phyloP scores from a whole-genome alignment of 2,797 vertebrate genomes.

The Vultur gryphus region DNA sequence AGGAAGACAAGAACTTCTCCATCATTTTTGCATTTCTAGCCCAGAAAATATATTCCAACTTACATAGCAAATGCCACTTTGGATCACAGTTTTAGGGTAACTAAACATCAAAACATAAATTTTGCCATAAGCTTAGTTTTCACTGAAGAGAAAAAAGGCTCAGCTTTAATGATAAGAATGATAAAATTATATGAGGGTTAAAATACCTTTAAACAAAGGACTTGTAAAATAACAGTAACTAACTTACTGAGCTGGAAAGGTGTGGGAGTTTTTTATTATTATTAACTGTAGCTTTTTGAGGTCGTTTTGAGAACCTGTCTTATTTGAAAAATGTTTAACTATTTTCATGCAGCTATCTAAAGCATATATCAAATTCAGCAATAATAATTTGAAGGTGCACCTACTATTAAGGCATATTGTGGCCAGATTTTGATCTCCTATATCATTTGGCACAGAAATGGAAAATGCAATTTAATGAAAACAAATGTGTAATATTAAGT shows the following conservation, averaged over 20 bases:
- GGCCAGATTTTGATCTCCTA: background rate
- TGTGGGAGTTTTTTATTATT: background rate
- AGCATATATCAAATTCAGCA: conserved; percentile 5
- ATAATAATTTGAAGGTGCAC: conserved; percentile 6
- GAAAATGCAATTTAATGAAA: conserved; percentile 40
- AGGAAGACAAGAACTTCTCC: background rate
- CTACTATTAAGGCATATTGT: background rate
- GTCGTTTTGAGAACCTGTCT: background rate
- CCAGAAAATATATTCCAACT: background rate
- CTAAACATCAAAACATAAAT: background rate
- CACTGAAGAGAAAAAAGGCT: background rate
- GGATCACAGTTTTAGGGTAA: background rate
- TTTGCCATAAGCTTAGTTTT: background rate
- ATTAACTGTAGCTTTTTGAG: background rate
- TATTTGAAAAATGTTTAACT: conserved; percentile 13
- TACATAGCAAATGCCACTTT: background rate
- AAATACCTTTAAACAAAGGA: background rate
- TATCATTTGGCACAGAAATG: background rate
- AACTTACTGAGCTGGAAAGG: background rate
- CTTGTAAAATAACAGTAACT: background rate
- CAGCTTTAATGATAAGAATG: background rate
- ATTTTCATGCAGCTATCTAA: conserved; percentile 14
- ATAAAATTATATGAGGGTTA: background rate
- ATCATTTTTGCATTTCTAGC: background rate
- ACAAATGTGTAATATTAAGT: conserved; percentile 25